Base-by-base conservation (phyloP, 2,113 vertebrate genomes). In the Nothoprocta perdicaria region DNA sequence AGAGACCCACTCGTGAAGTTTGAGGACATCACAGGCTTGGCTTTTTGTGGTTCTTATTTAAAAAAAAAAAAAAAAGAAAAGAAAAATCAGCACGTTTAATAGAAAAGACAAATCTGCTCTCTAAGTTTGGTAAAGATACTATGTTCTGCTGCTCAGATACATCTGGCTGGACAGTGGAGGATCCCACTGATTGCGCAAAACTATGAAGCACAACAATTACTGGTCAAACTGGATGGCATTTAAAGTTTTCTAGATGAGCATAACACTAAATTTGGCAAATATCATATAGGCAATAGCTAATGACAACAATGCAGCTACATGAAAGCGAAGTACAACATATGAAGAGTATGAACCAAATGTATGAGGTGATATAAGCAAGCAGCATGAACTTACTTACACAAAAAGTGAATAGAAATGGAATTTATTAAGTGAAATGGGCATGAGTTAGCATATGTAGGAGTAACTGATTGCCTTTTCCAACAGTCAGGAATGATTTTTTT, bases 351-450 rank as follows among this genome's bases (percentile, higher is more conserved):
- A 90, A 50, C 40, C 71, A 57, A 84, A 69, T 43, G 35, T 22
- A 69, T 69, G 62, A 95, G 58, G 53, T 63, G 62, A 46, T 83
- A 61, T 57, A 94, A 90, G 22, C 84, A 60, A 90, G 26, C 35
- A 88, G 57, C 16, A 41, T 1, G 58, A 91, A 91, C 81, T 50
- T 65, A 80, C 55, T 68, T 33, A 35, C 53, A n/a, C 24, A 38
- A 69, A 90, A 86, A 91, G 18, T 58, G 61, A 79, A 33, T 50
- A 77, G 50, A 90, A 90, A 92, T 73, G 65, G 69, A 92, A 83
- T 76, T 91, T 83, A 89, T 9, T 83, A 75, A 87, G 62, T 68
- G 73, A 91, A 90, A 95, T 60, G 35, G 41, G 61, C 2, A 0
- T n/a, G 69, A 93, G 46, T 41, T 86, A 79, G 53, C 60, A 43